These are phyloP conservation scores for Cepaea hortensis DNA, from an alignment of 2,888 invertebrate species.

Conservation along the genomic window DNA sequence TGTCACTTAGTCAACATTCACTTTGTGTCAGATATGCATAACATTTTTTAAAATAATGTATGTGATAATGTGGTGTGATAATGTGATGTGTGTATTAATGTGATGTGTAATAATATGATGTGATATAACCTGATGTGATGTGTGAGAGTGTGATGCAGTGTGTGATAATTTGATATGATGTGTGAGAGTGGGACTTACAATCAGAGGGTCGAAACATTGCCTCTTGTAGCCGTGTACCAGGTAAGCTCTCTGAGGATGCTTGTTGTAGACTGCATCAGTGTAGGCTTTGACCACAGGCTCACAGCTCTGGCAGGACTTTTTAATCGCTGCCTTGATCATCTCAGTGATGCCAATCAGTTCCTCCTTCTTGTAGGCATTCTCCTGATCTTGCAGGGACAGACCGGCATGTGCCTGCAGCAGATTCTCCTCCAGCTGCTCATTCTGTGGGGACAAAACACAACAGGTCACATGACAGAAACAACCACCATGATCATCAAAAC, in stretches of 20 bases:
- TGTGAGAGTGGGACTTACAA: conserved; percentile 18
- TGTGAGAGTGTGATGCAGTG: too few species aligned
- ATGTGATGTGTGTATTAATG: too few species aligned
- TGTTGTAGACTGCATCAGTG: conserved; percentile 61
- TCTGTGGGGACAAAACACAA: conserved; percentile 20
- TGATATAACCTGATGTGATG: too few species aligned
- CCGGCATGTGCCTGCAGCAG: conserved; percentile 38
- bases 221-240: conserved; percentile 57
- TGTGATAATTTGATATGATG: too few species aligned
- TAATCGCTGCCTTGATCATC: conserved; percentile 40
- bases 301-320: conserved; percentile 44
- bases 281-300: conserved; percentile 55
- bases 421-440: conserved; percentile 23
- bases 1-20: too few species aligned
- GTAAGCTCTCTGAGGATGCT: conserved; percentile 58
- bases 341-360: conserved; percentile 49
- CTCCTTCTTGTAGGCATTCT: conserved; percentile 58
- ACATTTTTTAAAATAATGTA: too few species aligned
- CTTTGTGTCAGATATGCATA: too few species aligned
- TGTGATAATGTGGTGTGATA: too few species aligned
- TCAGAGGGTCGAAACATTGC: conserved; percentile 32
- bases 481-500: too few species aligned
- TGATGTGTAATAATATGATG: too few species aligned
- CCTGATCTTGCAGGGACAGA: conserved; percentile 58
- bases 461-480: not conserved